Conservation (phyloP, 2,797 vertebrate genomes). For the Natrix natrix region DNA sequence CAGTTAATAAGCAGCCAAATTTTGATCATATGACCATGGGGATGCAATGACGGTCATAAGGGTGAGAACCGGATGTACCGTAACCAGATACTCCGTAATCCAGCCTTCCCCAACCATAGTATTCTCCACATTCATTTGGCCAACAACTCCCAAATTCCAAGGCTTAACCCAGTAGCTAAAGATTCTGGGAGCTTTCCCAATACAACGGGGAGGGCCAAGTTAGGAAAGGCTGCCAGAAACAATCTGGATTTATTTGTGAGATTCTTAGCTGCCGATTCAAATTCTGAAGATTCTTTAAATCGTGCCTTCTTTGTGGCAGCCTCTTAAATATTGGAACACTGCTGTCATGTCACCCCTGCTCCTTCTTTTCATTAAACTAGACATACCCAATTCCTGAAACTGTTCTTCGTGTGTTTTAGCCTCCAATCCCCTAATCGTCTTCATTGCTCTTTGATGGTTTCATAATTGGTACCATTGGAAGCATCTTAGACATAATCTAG, state of each 20-base stretch:
- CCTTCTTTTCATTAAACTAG: not conserved
- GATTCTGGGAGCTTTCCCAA: not conserved
- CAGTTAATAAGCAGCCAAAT: too few relatives aligned
- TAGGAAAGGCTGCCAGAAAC: not conserved
- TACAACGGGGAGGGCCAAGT: not conserved
- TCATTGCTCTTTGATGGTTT: not conserved
- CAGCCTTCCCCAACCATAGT: not conserved
- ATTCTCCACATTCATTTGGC: not conserved
- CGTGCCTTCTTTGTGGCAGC: not conserved
- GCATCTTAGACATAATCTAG: not conserved
- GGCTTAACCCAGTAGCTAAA: not conserved
- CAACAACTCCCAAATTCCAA: not conserved
- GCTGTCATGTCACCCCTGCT: not conserved
- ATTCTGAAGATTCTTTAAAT: not conserved
- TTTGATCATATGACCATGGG: too few relatives aligned
- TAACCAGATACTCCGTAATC: not conserved
- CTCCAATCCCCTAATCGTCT: not conserved
- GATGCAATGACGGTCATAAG: too few relatives aligned
- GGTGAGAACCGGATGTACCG: not conserved
- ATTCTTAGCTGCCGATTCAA: not conserved
- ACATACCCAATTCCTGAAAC: not conserved
- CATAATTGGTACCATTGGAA: not conserved
- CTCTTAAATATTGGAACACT: not conserved
- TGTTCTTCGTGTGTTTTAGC: not conserved
- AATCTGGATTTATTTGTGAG: not conserved